These are phyloP conservation scores for Leptopilina boulardi DNA, from an alignment of 1,140 invertebrate species.

Conservation along the genomic window DNA sequence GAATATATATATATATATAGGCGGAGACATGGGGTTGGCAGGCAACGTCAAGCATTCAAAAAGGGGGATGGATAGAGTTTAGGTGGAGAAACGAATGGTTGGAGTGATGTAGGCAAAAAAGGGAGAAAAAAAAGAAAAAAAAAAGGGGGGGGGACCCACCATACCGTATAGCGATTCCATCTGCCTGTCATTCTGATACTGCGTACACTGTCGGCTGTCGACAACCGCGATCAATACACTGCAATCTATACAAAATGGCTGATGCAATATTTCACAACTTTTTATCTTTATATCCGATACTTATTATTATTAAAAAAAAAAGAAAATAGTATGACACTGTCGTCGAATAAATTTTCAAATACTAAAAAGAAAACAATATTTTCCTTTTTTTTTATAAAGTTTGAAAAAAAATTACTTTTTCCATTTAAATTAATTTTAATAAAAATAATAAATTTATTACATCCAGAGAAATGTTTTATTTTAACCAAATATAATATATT, in stretches of 20 bases:
- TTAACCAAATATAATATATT: too few species aligned
- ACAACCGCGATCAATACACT: conserved; percentile 74
- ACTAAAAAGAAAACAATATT: too few species aligned
- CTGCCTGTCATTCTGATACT: conserved; percentile 75
- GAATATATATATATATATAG: conserved; percentile 68
- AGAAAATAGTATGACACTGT: too few species aligned
- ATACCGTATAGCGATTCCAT: conserved; percentile 73
- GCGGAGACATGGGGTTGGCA: conserved; percentile 70
- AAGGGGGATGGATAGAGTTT: conserved; percentile 55
- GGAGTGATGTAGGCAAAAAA: conserved; percentile 40
- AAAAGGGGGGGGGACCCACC: too few species aligned
- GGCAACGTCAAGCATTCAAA: conserved; percentile 54
- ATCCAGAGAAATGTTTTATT: too few species aligned
- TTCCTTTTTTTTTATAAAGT: too few species aligned
- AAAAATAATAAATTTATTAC: too few species aligned
- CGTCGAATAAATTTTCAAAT: background rate
- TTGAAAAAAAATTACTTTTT: too few species aligned
- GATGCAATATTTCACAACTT: conserved; percentile 59
- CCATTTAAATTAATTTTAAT: too few species aligned
- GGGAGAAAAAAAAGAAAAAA: conserved; percentile 48
- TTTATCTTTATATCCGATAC: background rate
- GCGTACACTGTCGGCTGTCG: conserved; percentile 71
- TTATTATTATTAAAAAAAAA: background rate
- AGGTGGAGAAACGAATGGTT: conserved; percentile 43
- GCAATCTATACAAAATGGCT: conserved; percentile 77